Evolutionary conservation across 2,113 vertebrate species (phyloP).

Genomic region (Spea bombifrons): DNA sequence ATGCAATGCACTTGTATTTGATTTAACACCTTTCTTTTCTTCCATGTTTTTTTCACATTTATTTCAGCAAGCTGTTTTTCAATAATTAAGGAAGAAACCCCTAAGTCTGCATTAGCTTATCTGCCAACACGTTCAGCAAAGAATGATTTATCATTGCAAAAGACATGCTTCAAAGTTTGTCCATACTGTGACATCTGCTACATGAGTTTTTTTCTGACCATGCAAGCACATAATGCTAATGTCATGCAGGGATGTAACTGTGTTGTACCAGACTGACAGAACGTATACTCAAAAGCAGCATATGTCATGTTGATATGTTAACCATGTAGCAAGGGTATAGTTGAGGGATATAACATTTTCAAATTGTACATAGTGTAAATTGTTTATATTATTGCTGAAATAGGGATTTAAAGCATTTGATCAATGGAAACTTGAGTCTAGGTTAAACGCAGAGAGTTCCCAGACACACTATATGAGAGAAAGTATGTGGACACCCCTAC

Average conservation of each 20-base stretch:
- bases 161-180: slow-evolving; percentile 12
- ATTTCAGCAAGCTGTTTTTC: slow-evolving; percentile 13
- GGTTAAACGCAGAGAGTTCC: too few relatives aligned
- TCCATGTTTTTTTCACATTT: not conserved
- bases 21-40: not conserved
- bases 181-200: slow-evolving; percentile 40
- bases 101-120: slow-evolving; percentile 8
- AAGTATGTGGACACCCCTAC: too few relatives aligned
- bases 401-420: too few relatives aligned
- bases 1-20: not conserved
- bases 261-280: slow-evolving; percentile 17
- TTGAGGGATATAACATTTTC: not conserved
- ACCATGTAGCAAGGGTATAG: not conserved
- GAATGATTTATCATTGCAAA: slow-evolving; percentile 27
- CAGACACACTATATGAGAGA: too few relatives aligned
- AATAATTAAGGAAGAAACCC: slow-evolving; percentile 18
- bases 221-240: slow-evolving; percentile 31
- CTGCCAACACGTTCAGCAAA: slow-evolving; percentile 15
- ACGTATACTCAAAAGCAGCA: slow-evolving; percentile 3
- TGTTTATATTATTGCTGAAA: not conserved
- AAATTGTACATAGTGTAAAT: not conserved
- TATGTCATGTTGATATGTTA: slow-evolving; percentile 28
- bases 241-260: slow-evolving; percentile 29
- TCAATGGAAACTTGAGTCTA: too few relatives aligned
- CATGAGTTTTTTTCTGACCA: slow-evolving; percentile 23